A percentile compares a stretch with the other conserved stretches of the same genome.
Conservation (phyloP, 2,113 vertebrate species). For the Spea multiplicata region DNA sequence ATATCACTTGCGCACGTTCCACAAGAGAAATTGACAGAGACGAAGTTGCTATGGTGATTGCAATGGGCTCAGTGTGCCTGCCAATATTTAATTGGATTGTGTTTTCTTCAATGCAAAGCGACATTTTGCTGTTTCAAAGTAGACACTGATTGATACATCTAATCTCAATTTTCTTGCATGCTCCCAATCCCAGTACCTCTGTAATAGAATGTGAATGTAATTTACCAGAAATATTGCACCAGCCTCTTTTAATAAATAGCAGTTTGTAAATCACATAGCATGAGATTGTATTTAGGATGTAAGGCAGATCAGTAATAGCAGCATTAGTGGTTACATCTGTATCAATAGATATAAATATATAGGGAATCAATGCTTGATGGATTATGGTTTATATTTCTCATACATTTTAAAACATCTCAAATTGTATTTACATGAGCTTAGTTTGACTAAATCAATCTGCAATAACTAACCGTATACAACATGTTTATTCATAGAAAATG, state of each 20-base stretch:
- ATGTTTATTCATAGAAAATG: background rate
- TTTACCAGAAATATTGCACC: background rate
- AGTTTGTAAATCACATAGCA: background rate
- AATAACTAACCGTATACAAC: background rate
- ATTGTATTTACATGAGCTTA: background rate
- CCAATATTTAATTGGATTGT: background rate
- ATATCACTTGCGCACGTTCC: too few species aligned
- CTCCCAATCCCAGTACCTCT: background rate
- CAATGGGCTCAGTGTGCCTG: too few species aligned
- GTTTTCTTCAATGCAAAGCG: background rate
- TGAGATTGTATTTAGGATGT: background rate
- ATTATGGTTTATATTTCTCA: background rate
- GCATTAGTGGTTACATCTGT: background rate
- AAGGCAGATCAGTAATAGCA: background rate
- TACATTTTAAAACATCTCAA: background rate
- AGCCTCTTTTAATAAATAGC: background rate
- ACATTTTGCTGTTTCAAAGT: background rate
- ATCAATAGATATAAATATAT: background rate
- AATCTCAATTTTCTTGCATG: background rate
- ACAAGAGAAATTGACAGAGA: too few species aligned
- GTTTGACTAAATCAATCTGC: background rate
- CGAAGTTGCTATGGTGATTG: too few species aligned
- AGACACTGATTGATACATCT: background rate
- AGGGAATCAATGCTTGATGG: background rate
- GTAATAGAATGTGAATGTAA: background rate